phyloP scores from a whole-genome alignment of 2,888 invertebrate species.

The Conops quadrifasciatus region DNA sequence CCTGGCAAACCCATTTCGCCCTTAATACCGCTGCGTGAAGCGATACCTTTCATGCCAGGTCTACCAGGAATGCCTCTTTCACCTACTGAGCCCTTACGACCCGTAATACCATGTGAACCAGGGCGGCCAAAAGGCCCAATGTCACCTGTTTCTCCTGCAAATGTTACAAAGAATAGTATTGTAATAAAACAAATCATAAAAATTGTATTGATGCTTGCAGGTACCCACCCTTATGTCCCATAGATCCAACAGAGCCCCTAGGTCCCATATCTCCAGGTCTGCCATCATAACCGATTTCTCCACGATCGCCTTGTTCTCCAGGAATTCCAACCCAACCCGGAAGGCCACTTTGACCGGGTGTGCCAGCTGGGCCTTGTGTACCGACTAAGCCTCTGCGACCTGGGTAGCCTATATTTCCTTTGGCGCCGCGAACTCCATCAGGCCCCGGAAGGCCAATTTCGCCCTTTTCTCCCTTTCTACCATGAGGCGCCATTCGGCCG shows the following conservation, averaged over 20 bases:
- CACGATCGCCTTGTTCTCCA: conserved; percentile 66
- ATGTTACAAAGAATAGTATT: neutral
- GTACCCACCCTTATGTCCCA: conserved; percentile 58
- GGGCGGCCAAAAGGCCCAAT: conserved; percentile 54
- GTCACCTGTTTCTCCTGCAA: conserved; percentile 54
- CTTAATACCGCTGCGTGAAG: conserved; percentile 70
- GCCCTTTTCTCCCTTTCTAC: conserved; percentile 65
- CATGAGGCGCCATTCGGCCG: conserved; percentile 62
- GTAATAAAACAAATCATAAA: too few relatives aligned
- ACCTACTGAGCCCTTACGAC: conserved; percentile 58
- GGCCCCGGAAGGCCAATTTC: conserved; percentile 61
- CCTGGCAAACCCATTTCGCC: conserved; percentile 71
- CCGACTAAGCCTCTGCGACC: conserved; percentile 67
- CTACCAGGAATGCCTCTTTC: conserved; percentile 52
- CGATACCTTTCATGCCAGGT: conserved; percentile 68
- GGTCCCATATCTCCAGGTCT: conserved; percentile 55
- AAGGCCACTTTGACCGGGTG: conserved; percentile 49
- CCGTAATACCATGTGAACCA: conserved; percentile 52
- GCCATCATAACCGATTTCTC: conserved; percentile 70
- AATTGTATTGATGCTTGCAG: neutral
- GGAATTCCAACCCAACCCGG: conserved; percentile 56
- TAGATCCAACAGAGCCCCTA: conserved; percentile 63
- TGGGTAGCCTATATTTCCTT: conserved; percentile 65
- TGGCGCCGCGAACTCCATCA: conserved; percentile 60
- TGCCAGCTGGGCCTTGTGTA: conserved; percentile 59